phyloP scores from a whole-genome alignment of 2,113 vertebrate genomes.

The Riparia riparia region DNA sequence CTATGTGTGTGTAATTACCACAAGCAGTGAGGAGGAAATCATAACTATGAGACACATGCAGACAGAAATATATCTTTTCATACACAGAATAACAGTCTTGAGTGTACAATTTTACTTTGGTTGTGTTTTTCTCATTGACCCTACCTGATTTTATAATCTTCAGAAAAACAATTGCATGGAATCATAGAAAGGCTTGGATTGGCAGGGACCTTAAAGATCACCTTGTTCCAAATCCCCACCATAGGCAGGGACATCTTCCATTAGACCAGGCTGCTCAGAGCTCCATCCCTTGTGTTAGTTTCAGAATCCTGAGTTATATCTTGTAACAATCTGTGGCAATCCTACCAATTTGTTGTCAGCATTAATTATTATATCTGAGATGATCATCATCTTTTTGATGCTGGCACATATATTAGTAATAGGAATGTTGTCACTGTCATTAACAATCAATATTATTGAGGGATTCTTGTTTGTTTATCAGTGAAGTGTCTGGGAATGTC shows the following conservation, averaged over 20 bases:
- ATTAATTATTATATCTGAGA: not conserved
- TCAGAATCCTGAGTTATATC: not conserved
- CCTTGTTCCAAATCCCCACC: not conserved
- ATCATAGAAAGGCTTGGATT: not conserved
- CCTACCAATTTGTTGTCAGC: not conserved
- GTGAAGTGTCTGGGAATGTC: not conserved
- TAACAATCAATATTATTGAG: not conserved
- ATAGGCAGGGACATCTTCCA: not conserved
- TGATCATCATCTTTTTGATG: not conserved
- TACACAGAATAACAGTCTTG: not conserved
- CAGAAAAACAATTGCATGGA: not conserved
- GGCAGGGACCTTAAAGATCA: not conserved
- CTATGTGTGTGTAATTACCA: not conserved
- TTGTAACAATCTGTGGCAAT: not conserved
- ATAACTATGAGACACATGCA: no score
- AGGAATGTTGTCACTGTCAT: not conserved
- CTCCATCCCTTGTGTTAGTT: not conserved
- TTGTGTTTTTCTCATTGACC: not conserved
- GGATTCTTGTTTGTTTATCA: not conserved
- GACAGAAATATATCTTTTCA: not conserved
- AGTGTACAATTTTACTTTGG: not conserved
- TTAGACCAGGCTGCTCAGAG: not conserved
- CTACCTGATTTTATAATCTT: not conserved
- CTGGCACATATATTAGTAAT: not conserved
- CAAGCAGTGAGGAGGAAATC: not conserved